Evolutionary conservation across 2,888 invertebrate species (phyloP), one percentile per base, ranked within the genome.

Genomic region (Scaptomyza parva): DNA sequence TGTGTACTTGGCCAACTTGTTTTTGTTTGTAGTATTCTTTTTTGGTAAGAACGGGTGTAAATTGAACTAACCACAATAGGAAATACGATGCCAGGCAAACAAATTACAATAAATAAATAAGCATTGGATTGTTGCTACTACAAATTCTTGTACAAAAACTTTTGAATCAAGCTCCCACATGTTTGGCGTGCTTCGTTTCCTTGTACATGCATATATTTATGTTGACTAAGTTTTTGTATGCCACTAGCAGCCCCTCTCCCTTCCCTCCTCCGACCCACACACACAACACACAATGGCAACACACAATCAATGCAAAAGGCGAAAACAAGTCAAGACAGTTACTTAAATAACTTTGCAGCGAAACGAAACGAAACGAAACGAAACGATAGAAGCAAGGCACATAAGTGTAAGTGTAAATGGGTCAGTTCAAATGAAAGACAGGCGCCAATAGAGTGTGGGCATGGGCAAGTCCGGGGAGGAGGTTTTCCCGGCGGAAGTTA

Each of bases 271-370:
- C n/a, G n/a, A n/a, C n/a, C n/a, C n/a, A 9, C 24, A 11, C 9
- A 14, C 7, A n/a, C 14, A n/a, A 11, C 18, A 35, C 35, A 2
- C 24, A 30, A 30, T 48, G 51, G 35, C 33, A 55, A 48, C 45
- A 48, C 45, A 41, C 67, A 79, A 79, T 83, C 80, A 79, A 79
- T 83, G 80, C 62, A 65, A 61, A 63, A 61, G 61, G 66, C 54
- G 55, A 67, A 83, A 79, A 64, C 79, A 77, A 86, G 78, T 70
- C 70, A 81, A 74, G 87, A 71, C 74, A 65, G 87, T 80, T 74
- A 43, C 65, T 65, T 74, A 80, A 84, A 70, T 80, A 86, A 84
- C 64, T 86, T 80, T 66, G 64, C 50, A 66, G 64, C 41, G n/a
- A n/a, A 43, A 11, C 14, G 18, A 35, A 20, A 33, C 41, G 14